Conservation (phyloP, 2,888 invertebrate species). For the Seira sanloemensis region DNA sequence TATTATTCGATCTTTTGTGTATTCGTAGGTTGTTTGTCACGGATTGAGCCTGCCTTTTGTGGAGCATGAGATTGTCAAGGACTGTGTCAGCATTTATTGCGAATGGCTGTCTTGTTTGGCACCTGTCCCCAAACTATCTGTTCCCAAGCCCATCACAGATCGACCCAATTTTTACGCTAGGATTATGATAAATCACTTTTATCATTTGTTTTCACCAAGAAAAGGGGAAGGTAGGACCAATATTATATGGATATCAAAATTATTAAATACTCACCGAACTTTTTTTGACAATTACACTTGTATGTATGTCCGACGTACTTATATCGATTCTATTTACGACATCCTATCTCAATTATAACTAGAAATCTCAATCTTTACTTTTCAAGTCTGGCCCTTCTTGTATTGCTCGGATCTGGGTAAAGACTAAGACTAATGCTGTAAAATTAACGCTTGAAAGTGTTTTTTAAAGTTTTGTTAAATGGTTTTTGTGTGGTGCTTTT, state of each 20-base stretch:
- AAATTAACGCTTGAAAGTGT: not conserved
- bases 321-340: no score
- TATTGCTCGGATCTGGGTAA: conserved; percentile 89
- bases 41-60: conserved; percentile 92
- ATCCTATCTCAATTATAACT: no score
- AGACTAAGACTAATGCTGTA: conserved; percentile 23
- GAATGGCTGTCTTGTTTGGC: conserved; percentile 95
- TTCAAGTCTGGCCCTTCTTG: conserved; percentile 92
- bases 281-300: no score
- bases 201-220: conserved; percentile 95
- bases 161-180: conserved; percentile 93
- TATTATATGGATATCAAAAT: no score
- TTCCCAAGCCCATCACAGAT: conserved; percentile 91
- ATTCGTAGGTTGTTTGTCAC: conserved; percentile 88
- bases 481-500: no score
- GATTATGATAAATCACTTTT: conserved; percentile 93
- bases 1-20: conserved; percentile 36
- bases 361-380: conserved; percentile 77
- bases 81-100: conserved; percentile 97
- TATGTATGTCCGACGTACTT: no score
- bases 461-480: no score
- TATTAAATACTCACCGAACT: no score
- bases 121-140: conserved; percentile 88
- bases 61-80: conserved; percentile 95
- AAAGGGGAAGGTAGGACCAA: conserved; percentile 97